Percentiles rank a stretch among this genome's conserved stretches.
Evolutionary conservation across 2,113 vertebrate genomes (phyloP).

Genomic region (Tachysurus fulvidraco): DNA sequence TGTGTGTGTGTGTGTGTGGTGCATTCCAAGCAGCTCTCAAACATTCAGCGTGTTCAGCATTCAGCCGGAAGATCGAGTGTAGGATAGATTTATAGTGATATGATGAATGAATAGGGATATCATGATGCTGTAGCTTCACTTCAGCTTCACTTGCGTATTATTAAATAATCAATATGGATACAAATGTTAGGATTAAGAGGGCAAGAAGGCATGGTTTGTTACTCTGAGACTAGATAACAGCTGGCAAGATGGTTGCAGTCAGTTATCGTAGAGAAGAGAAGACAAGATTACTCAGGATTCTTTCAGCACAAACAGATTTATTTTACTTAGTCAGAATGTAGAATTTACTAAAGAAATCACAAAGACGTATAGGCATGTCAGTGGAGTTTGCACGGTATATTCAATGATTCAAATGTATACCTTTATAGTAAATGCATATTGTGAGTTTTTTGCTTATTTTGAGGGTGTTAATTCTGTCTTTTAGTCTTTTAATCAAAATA

Average conservation of each 20-base stretch:
- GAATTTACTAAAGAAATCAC: no score
- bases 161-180: conserved; percentile 42
- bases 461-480: not conserved
- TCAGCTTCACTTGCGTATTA: conserved; percentile 12
- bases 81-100: conserved; percentile 29
- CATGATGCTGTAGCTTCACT: conserved; percentile 22
- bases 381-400: not conserved
- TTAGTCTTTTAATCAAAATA: no score
- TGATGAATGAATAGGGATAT: conserved; percentile 43
- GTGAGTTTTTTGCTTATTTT: no score
- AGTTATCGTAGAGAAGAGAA: not conserved
- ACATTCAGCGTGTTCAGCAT: conserved; percentile 29
- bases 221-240: not conserved
- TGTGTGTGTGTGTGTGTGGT: not conserved
- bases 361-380: not conserved
- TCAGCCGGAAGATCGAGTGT: not conserved
- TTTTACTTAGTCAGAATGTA: not conserved
- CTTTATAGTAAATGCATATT: no score
- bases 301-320: not conserved
- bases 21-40: conserved; percentile 12
- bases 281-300: not conserved
- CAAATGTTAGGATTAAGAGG: conserved; percentile 28
- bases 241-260: not conserved
- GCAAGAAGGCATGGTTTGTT: conserved; percentile 35
- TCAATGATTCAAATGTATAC: not conserved